Percentiles rank a stretch among this genome's conserved stretches.
Evolutionary conservation across 2,113 vertebrate genomes (phyloP).

Genomic region (Equus quagga): DNA sequence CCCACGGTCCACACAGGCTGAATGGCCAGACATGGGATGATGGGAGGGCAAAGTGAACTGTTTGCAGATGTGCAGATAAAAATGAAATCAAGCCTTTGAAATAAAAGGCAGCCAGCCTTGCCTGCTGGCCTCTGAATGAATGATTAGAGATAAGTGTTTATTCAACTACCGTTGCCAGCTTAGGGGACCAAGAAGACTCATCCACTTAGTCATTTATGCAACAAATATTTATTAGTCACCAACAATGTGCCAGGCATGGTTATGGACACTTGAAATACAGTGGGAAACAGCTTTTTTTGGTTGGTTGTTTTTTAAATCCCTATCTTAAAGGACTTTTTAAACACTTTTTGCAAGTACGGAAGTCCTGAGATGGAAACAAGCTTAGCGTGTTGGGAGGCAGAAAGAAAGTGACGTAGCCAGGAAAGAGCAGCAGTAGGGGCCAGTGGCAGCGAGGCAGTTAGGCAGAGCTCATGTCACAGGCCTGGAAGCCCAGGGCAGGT

Average conservation of each 20-base stretch:
- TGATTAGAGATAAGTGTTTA: neutral
- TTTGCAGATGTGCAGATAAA: neutral
- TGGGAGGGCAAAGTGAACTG: accelerated
- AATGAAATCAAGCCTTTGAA: neutral
- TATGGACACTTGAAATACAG: neutral
- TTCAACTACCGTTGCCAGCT: neutral
- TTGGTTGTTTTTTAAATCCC: neutral
- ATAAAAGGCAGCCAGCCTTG: neutral
- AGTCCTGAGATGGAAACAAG: neutral
- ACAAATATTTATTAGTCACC: neutral
- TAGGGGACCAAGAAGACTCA: neutral
- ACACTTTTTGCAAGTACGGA: neutral
- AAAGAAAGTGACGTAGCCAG: neutral
- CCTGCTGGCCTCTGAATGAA: neutral
- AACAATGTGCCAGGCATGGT: neutral
- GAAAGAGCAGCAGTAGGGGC: too few species aligned
- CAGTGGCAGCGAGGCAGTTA: neutral
- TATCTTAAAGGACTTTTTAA: neutral
- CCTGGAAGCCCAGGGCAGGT: neutral
- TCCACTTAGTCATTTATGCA: neutral
- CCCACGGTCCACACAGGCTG: too few species aligned
- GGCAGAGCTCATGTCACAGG: neutral
- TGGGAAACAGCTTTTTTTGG: neutral
- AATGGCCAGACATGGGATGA: neutral
- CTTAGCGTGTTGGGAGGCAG: neutral